Evolutionary conservation across 1,140 invertebrate species (phyloP).

Genomic region (Planococcus citri): DNA sequence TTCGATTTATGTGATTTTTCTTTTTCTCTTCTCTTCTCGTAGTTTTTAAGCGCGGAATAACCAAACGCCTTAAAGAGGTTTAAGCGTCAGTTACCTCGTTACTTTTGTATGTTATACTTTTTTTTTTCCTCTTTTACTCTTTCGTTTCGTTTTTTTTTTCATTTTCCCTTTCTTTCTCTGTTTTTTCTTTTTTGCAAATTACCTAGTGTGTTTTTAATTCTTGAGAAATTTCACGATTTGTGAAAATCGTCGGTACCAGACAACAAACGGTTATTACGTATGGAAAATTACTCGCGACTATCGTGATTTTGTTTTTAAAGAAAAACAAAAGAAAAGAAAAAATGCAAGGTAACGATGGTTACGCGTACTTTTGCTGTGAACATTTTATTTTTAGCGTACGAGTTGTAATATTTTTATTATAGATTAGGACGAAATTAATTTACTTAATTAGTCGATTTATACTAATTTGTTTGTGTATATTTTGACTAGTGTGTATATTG

Average conservation of each 20-base stretch:
- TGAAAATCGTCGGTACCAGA: neutral
- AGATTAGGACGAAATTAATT: too few species aligned
- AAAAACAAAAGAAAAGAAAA: too few species aligned
- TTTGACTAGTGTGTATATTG: too few species aligned
- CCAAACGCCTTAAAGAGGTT: neutral
- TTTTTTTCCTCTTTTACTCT: neutral
- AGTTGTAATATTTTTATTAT: neutral
- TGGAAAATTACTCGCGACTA: neutral
- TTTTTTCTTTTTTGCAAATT: too few species aligned
- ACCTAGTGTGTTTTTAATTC: too few species aligned
- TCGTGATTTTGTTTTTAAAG: neutral
- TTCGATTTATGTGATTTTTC: neutral
- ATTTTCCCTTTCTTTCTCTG: too few species aligned
- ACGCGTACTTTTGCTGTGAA: neutral
- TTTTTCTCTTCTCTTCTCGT: neutral
- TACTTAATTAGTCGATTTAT: too few species aligned
- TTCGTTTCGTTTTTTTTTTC: too few species aligned
- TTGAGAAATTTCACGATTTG: too few species aligned
- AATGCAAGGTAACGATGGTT: neutral
- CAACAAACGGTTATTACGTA: neutral
- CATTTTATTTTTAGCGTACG: neutral
- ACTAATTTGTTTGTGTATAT: too few species aligned
- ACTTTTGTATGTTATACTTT: neutral
- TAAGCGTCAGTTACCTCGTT: neutral
- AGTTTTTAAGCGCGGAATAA: neutral